A percentile compares a stretch with the other conserved stretches of the same genome.
phyloP scores from a whole-genome alignment of 2,888 invertebrate species.

The Erynnis tages region DNA sequence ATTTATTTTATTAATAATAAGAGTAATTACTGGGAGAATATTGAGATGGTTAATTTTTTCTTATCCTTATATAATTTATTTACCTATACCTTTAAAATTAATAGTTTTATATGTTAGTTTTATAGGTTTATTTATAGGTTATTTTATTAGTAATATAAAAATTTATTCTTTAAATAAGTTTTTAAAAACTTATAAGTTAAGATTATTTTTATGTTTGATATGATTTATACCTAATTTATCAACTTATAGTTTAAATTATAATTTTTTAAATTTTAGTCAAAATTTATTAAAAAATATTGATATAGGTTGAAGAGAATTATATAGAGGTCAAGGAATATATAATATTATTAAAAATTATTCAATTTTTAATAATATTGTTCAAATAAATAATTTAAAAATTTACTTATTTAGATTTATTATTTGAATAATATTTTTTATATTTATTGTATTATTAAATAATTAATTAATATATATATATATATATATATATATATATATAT shows the following conservation, averaged over 20 bases:
- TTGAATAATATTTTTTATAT: conserved; percentile 40
- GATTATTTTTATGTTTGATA: conserved; percentile 62
- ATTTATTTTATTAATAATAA: conserved; percentile 71
- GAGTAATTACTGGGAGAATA: conserved; percentile 76
- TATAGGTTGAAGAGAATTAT: conserved; percentile 73
- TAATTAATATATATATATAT: too few relatives aligned
- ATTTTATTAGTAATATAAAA: conserved; percentile 65
- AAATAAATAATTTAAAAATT: conserved; percentile 68
- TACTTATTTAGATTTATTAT: conserved; percentile 56
- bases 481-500: too few relatives aligned
- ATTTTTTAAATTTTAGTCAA: conserved; percentile 65
- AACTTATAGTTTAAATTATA: conserved; percentile 67
- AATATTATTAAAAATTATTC: conserved; percentile 61
- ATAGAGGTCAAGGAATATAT: conserved; percentile 67
- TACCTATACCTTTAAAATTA: conserved; percentile 74
- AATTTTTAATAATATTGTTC: conserved; percentile 57
- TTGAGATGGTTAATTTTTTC: conserved; percentile 81
- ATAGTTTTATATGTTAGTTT: conserved; percentile 76
- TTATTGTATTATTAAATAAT: conserved; percentile 21
- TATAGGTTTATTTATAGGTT: conserved; percentile 61
- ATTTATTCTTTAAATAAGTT: conserved; percentile 66
- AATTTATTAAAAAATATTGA: conserved; percentile 67
- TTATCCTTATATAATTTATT: conserved; percentile 76
- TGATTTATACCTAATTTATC: conserved; percentile 79
- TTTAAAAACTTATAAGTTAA: conserved; percentile 55